Base-by-base conservation (phyloP, 2,113 vertebrate species). In the Elephas maximus region DNA sequence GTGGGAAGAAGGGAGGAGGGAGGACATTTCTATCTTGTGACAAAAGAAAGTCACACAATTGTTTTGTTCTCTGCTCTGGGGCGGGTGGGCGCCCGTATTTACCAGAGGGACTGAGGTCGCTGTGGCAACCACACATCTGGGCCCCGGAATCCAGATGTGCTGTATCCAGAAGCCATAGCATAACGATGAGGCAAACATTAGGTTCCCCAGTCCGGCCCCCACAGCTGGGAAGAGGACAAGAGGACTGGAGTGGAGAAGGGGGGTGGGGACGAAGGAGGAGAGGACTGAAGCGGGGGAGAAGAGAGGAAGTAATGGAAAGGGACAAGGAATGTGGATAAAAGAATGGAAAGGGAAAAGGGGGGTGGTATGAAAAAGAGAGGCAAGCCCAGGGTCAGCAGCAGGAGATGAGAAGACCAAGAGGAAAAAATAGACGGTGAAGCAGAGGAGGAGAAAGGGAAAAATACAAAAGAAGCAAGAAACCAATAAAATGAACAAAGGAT, bases 121-220 rank as follows among this genome's bases (percentile, higher is more conserved):
- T 84, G 91, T 97, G 96, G 97, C 94, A 98, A 98, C 98, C 98
- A 98, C 98, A 98, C 98, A 98, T 98, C 98, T 98, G 98, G 97
- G 97, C 96, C 94, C 81, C 69, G 91, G 96, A 95, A 97, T 97
- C 97, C 98, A 98, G 98, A 98, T 98, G 98, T 98, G 98, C 96
- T 92, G 95, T 93, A 97, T 98, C 97, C 96, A 98, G 97, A 97
- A 96, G 96, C 97, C 98, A 98, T 98, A 98, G 98, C 98, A 88
- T 91, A 98, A 93, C 30, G 98, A 98, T 98, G 98, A 98, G 98
- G 91, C 98, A 98, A 97, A 95, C 65, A 12, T 17, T 24, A 82
- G 95, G 92, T 97, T 95, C 95, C 93, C 95, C 92, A 91, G 96
- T 73, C 77, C 48, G 97, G 98, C 97, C 97, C 97, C 95, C 90